Evolutionary conservation across 2,113 vertebrate species (phyloP).

Genomic region (Tiliqua scincoides): DNA sequence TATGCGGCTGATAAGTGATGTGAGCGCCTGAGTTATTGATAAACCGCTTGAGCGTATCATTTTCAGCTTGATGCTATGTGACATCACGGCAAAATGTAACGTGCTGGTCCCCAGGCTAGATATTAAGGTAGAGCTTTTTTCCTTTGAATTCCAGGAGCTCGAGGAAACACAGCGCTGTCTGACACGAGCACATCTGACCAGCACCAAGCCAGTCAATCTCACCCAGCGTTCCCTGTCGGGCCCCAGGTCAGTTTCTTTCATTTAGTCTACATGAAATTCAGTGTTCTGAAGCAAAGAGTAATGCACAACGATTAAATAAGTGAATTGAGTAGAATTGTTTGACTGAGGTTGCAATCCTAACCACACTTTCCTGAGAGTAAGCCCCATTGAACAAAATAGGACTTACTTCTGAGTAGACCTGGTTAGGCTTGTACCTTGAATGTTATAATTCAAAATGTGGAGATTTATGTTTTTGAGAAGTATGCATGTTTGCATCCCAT

Average conservation of each 20-base stretch:
- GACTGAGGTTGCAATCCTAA: too few species aligned
- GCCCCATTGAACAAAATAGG: too few species aligned
- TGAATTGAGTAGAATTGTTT: slow-evolving; percentile 41
- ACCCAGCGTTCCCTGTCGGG: slow-evolving; percentile 88
- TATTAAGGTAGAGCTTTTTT: slow-evolving; percentile 72
- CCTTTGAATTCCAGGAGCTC: slow-evolving; percentile 82
- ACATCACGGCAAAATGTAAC: slow-evolving; percentile 70
- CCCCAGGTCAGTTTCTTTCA: slow-evolving; percentile 87
- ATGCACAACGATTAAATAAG: slow-evolving; percentile 50
- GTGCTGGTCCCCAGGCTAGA: slow-evolving; percentile 65
- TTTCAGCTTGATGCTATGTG: slow-evolving; percentile 69
- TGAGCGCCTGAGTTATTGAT: slow-evolving; percentile 83
- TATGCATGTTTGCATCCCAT: not conserved
- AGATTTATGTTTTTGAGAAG: slow-evolving; percentile 34
- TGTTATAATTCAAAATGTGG: slow-evolving; percentile 49
- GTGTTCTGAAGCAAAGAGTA: slow-evolving; percentile 57
- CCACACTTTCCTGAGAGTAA: too few species aligned
- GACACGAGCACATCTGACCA: slow-evolving; percentile 89
- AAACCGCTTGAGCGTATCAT: slow-evolving; percentile 84
- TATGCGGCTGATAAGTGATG: slow-evolving; percentile 79
- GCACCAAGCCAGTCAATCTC: slow-evolving; percentile 86
- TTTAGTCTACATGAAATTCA: not conserved
- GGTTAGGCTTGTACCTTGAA: too few species aligned
- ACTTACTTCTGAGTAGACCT: too few species aligned
- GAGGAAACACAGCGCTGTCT: slow-evolving; percentile 78